A percentile compares a stretch with the other conserved stretches of the same genome.
These are phyloP conservation scores for Hypothenemus hampei DNA, from an alignment of 1,140 invertebrate genomes.

Conservation along the genomic window DNA sequence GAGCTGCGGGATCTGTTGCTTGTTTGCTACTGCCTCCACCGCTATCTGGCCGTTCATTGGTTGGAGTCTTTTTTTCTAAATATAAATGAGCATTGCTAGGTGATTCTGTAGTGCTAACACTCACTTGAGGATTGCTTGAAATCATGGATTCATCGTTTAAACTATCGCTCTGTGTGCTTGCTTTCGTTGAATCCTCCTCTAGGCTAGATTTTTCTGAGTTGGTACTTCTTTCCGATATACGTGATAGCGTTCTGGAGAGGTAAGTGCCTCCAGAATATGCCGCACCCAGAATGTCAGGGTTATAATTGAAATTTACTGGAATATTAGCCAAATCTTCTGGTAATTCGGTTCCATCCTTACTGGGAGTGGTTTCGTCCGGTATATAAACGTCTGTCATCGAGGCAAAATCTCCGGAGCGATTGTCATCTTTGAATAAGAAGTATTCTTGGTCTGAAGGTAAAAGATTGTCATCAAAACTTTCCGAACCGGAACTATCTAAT, in stretches of 20 bases:
- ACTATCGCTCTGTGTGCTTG: conserved; percentile 69
- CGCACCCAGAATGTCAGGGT: conserved; percentile 62
- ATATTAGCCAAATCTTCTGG: conserved; percentile 71
- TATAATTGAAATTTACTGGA: conserved; percentile 65
- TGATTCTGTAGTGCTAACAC: conserved; percentile 75
- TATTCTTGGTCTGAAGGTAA: conserved; percentile 65
- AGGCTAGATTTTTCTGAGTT: conserved; percentile 77
- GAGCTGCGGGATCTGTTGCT: conserved; percentile 34
- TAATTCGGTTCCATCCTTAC: conserved; percentile 57
- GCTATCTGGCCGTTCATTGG: conserved; percentile 26
- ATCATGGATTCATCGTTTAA: conserved; percentile 76
- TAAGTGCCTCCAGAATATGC: conserved; percentile 65
- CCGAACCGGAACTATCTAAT: conserved; percentile 69
- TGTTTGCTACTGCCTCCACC: conserved; percentile 7
- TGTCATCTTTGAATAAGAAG: conserved; percentile 43
- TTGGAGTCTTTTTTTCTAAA: conserved; percentile 40
- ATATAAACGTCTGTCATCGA: conserved; percentile 46
- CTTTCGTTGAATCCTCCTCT: conserved; percentile 80
- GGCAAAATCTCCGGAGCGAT: conserved; percentile 36
- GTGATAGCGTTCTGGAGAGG: conserved; percentile 70
- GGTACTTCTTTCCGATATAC: conserved; percentile 82
- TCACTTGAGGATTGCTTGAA: conserved; percentile 79
- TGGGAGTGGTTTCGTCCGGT: conserved; percentile 45
- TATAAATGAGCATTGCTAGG: conserved; percentile 63
- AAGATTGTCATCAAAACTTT: conserved; percentile 76